These are phyloP conservation scores for Oreocharis arfaki DNA, from an alignment of 2,113 vertebrate genomes.

Conservation along the genomic window DNA sequence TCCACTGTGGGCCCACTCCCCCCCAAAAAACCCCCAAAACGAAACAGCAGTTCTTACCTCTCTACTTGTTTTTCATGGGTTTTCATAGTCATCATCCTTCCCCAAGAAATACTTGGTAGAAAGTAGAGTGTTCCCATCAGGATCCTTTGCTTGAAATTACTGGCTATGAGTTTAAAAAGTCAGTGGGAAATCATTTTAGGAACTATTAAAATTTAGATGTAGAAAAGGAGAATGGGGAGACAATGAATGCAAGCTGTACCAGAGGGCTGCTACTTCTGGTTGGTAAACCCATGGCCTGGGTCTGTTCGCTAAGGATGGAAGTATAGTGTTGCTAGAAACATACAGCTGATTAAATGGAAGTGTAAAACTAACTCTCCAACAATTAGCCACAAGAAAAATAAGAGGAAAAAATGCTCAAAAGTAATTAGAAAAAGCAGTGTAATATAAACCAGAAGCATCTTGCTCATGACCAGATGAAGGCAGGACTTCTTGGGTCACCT, in stretches of 20 bases:
- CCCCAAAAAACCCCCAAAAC: neutral
- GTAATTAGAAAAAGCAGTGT: neutral
- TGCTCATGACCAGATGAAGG: neutral
- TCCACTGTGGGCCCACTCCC: neutral
- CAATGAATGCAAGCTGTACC: neutral
- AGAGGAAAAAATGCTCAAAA: neutral
- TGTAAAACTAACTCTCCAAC: neutral
- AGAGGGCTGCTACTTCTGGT: neutral
- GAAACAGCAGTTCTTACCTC: neutral
- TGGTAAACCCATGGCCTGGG: neutral
- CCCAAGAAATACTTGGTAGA: neutral
- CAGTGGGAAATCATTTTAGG: neutral
- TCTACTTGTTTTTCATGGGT: neutral
- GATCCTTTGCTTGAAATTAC: neutral
- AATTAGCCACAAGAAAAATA: neutral
- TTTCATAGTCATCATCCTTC: neutral
- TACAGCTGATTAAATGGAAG: fast-evolving
- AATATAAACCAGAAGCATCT: neutral
- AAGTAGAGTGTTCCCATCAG: neutral
- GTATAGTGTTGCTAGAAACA: neutral
- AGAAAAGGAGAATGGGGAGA: neutral
- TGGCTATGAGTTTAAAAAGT: neutral
- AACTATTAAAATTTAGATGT: neutral
- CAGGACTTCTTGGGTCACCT: neutral
- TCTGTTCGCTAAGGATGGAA: neutral